Evolutionary conservation across 2,797 vertebrate genomes (phyloP).

Genomic region (Glyptemys insculpta): DNA sequence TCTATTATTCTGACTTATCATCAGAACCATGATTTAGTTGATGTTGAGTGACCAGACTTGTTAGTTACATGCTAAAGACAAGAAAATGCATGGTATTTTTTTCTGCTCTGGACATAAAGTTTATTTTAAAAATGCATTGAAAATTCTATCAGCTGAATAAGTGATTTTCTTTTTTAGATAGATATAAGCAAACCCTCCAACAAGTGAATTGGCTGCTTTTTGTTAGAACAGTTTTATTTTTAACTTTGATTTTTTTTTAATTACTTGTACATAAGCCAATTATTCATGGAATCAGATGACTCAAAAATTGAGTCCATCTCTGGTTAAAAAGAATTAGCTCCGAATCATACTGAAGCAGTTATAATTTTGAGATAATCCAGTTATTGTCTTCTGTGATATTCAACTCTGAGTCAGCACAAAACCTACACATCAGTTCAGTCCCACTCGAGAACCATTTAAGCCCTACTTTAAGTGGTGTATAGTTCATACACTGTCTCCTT

Average conservation of each 20-base stretch:
- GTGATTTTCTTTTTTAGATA: not conserved
- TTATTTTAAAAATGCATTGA: conserved; percentile 1
- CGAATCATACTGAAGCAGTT: not conserved
- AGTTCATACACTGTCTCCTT: not conserved
- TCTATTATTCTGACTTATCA: not conserved
- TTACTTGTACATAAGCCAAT: not conserved
- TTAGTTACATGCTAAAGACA: not conserved
- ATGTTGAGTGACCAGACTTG: not conserved
- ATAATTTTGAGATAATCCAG: not conserved
- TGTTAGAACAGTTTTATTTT: not conserved
- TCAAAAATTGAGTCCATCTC: not conserved
- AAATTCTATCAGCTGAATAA: not conserved
- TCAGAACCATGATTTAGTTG: not conserved
- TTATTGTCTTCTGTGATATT: not conserved
- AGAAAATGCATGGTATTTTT: not conserved
- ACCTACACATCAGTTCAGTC: not conserved
- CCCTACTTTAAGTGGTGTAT: not conserved
- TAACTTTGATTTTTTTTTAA: not conserved
- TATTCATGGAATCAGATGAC: not conserved
- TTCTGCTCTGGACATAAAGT: not conserved
- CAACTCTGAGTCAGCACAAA: not conserved
- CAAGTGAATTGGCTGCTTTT: not conserved
- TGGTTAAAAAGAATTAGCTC: not conserved
- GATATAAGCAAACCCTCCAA: not conserved
- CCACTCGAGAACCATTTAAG: not conserved